Conservation (phyloP, 2,888 invertebrate genomes). For the Linyphia triangularis region DNA sequence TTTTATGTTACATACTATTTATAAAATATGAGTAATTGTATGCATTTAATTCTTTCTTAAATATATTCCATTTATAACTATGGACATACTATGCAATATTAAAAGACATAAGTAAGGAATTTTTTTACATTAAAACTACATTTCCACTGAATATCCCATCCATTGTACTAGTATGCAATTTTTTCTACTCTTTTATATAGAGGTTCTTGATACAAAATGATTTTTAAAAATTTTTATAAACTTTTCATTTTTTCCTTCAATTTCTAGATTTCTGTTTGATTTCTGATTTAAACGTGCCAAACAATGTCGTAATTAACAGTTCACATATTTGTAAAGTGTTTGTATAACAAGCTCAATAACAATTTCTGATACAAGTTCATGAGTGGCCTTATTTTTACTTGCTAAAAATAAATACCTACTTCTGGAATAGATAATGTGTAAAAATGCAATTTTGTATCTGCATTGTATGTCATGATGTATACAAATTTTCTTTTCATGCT, state of each 20-base stretch:
- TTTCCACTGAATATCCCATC: not conserved
- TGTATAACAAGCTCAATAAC: conserved; percentile 40
- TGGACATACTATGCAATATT: too few relatives aligned
- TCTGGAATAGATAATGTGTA: conserved; percentile 26
- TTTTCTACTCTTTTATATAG: not conserved
- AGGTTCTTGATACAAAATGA: not conserved
- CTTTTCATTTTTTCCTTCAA: not conserved
- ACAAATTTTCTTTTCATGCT: conserved; percentile 17
- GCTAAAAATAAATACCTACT: conserved; percentile 5
- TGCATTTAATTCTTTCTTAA: not conserved
- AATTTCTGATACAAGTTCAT: conserved; percentile 30
- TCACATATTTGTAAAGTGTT: conserved; percentile 31
- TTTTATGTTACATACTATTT: too few relatives aligned
- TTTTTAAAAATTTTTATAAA: not conserved
- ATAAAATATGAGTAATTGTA: too few relatives aligned
- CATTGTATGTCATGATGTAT: conserved; percentile 29
- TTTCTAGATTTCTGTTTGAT: not conserved
- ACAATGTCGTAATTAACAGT: not conserved
- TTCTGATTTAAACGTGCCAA: conserved; percentile 39
- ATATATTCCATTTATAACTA: not conserved
- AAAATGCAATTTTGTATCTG: conserved; percentile 29
- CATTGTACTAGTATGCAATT: not conserved
- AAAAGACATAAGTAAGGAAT: too few relatives aligned
- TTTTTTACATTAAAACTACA: too few relatives aligned
- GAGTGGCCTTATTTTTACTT: conserved; percentile 54